These are phyloP conservation scores for Halictus rubicundus DNA, from an alignment of 1,140 invertebrate genomes.

Conservation along the genomic window DNA sequence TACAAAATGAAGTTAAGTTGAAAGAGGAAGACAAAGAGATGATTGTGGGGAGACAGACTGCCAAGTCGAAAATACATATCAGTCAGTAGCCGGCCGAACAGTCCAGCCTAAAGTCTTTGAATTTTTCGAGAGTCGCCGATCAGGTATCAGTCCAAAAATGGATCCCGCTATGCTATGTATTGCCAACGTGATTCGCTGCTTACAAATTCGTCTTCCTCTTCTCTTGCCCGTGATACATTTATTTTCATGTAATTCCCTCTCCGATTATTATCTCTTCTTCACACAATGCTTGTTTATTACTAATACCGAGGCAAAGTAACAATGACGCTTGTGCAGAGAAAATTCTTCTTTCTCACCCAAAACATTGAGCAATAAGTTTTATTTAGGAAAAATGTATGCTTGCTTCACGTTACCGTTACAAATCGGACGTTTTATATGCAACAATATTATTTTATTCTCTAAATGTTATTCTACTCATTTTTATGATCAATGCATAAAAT, in stretches of 20 bases:
- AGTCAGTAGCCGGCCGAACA: conserved; percentile 54
- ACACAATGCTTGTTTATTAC: not conserved
- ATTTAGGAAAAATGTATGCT: too few relatives aligned
- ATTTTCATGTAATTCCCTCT: not conserved
- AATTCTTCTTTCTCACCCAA: too few relatives aligned
- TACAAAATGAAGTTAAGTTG: conserved; percentile 17
- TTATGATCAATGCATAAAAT: too few relatives aligned
- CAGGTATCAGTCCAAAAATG: conserved; percentile 73
- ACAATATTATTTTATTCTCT: too few relatives aligned
- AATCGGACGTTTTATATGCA: too few relatives aligned
- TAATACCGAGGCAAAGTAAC: too few relatives aligned
- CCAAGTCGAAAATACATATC: conserved; percentile 72
- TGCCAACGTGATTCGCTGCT: conserved; percentile 24
- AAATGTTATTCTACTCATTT: too few relatives aligned
- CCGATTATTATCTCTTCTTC: not conserved
- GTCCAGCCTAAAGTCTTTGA: conserved; percentile 63
- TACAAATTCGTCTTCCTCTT: conserved; percentile 28
- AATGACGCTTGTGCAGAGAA: too few relatives aligned
- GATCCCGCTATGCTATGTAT: conserved; percentile 37
- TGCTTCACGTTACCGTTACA: too few relatives aligned
- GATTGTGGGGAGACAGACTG: conserved; percentile 47
- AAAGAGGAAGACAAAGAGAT: conserved; percentile 28
- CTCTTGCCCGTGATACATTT: not conserved
- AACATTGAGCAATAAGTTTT: too few relatives aligned
- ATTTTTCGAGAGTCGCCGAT: conserved; percentile 71